Evolutionary conservation across 2,113 vertebrate species (phyloP).

Genomic region (Pteropus alecto): DNA sequence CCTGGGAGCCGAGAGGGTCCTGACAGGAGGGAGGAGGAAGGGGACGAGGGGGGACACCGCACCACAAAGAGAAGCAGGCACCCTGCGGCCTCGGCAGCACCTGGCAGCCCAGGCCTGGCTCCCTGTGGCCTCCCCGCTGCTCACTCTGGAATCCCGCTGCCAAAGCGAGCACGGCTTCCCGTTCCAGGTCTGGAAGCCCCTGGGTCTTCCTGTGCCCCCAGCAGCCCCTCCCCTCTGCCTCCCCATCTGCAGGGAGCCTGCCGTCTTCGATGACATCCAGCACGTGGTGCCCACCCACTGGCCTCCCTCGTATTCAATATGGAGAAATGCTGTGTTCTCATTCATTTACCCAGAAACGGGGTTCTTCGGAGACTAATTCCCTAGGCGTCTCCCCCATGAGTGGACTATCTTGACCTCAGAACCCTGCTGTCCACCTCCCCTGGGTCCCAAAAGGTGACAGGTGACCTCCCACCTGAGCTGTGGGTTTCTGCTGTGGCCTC

Average conservation of each 20-base stretch:
- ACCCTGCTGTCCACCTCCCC: not conserved
- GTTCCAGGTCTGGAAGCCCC: not conserved
- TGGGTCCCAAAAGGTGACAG: accelerated
- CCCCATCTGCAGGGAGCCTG: accelerated
- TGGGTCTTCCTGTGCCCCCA: not conserved
- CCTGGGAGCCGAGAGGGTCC: not conserved
- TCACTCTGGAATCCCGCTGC: not conserved
- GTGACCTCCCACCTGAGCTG: not conserved
- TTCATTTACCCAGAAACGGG: not conserved
- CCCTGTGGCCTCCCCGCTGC: not conserved
- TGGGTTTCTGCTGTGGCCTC: accelerated
- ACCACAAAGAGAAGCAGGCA: not conserved
- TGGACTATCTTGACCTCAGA: not conserved
- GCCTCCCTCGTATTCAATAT: not conserved
- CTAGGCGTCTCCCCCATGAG: not conserved
- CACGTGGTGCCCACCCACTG: not conserved
- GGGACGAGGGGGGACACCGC: accelerated
- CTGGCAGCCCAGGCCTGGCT: not conserved
- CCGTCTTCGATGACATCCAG: not conserved
- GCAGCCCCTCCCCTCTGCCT: not conserved
- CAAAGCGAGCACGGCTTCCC: too few species aligned
- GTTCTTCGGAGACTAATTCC: not conserved
- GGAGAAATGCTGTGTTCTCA: not conserved
- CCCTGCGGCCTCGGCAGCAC: not conserved
- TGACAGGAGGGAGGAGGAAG: accelerated